Base-by-base conservation (phyloP, 53 echinoderm and acorn worm species). In the Holothuria scabra region DNA sequence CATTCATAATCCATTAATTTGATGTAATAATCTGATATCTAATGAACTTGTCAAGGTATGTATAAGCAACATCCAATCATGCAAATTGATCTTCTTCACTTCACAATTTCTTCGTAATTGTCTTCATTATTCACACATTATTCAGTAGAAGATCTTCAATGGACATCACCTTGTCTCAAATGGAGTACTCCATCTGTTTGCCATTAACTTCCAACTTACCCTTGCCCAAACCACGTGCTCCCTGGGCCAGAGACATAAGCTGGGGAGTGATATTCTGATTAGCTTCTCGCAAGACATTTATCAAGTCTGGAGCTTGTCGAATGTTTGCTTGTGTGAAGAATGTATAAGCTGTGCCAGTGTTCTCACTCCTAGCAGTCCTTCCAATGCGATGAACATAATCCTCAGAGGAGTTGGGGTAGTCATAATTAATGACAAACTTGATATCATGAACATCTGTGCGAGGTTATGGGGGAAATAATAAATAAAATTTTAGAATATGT, bases 391-490 rank as follows among this genome's bases (percentile, higher is more conserved):
- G 97, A 34, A 97, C 97, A 60, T 97, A 97, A 88, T 97, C 97
- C 87, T 97, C 97, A 18, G 97, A 94, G 14, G 92, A 92, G 57
- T 86, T 94, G 26, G 97, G 94, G 86, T 97, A 97, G 94, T 97
- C 97, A 85, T 94, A 97, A 87, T 97, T 97, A 78, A 97, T 91
- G 74, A 97, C 97, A 97, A 97, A 97, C 74, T 97, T 97, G 90
- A 97, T 94, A 89, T 97, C 97, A 20, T 86, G 62, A 74, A 97
- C 97, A 89, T 97, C 97, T 81, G 46, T 32, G 12, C 21, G 25
- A 21, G 21, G 30, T 25, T 16, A 30, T 26, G 64, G 30, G 18
- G n/a, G 18, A 52, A 52, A 52, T 3, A 3, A 52, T 52, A 8
- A 52, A 48, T 52, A 16, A 52, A 52, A 4, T 52, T 52, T 52